Evolutionary conservation across 2,888 invertebrate species (phyloP).

Genomic region (Archaeoteleia sp.): DNA sequence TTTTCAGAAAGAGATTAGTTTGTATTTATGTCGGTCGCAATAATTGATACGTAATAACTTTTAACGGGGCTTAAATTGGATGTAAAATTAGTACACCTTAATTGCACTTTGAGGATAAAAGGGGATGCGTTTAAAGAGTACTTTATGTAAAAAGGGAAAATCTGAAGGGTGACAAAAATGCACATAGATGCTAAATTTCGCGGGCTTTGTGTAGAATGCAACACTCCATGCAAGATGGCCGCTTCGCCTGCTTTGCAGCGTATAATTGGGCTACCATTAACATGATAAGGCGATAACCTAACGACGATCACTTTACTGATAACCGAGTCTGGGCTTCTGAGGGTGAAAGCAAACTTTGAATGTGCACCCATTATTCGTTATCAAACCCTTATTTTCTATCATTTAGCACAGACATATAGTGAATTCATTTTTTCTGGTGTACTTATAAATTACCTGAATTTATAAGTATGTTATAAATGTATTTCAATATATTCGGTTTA

Average conservation of each 20-base stretch:
- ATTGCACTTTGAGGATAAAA: slow-evolving; percentile 33
- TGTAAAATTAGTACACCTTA: slow-evolving; percentile 41
- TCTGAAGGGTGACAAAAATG: slow-evolving; percentile 46
- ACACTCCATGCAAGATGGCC: slow-evolving; percentile 28
- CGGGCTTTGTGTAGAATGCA: slow-evolving; percentile 38
- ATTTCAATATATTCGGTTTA: too few species aligned
- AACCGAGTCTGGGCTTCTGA: slow-evolving; percentile 24
- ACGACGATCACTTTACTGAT: slow-evolving; percentile 41
- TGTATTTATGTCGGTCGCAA: too few species aligned
- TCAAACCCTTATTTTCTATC: too few species aligned
- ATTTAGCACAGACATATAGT: too few species aligned
- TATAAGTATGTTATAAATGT: too few species aligned
- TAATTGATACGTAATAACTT: too few species aligned
- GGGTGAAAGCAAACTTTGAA: slow-evolving; percentile 13
- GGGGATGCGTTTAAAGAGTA: slow-evolving; percentile 48
- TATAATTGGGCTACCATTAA: slow-evolving; percentile 41
- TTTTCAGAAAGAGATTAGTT: too few species aligned
- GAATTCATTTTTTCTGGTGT: too few species aligned
- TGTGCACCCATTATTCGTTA: too few species aligned
- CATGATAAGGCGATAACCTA: slow-evolving; percentile 47
- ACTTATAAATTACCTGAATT: too few species aligned
- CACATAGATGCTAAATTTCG: slow-evolving; percentile 46
- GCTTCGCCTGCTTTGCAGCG: slow-evolving; percentile 19
- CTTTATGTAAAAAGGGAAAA: slow-evolving; percentile 42
- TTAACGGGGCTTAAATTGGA: too few species aligned